Evolutionary conservation across 2,797 vertebrate genomes (phyloP).

Genomic region (Propithecus perrieri): DNA sequence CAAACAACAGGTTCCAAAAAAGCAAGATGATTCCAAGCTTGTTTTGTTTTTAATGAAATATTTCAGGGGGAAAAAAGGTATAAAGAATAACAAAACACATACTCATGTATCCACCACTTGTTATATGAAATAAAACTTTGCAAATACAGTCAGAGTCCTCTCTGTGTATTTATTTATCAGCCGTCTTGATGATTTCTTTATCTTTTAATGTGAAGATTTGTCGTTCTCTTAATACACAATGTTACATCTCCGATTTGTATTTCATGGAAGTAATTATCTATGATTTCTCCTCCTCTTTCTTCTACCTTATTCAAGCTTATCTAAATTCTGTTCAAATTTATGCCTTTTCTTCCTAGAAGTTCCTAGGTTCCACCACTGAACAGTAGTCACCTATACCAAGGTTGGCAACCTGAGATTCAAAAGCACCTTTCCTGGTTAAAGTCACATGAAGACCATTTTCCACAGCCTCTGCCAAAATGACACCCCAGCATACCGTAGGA

Average conservation of each 20-base stretch:
- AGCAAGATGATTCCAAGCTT: neutral
- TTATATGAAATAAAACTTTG: neutral
- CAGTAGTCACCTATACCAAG: neutral
- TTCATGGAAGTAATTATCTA: constrained; percentile 16
- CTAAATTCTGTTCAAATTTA: constrained; percentile 29
- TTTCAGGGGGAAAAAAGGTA: neutral
- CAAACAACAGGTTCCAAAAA: neutral
- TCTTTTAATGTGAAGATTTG: neutral
- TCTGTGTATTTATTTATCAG: neutral
- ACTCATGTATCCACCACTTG: neutral
- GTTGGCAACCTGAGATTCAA: neutral
- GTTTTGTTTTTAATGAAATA: neutral
- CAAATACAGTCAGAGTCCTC: neutral
- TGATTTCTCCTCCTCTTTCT: neutral
- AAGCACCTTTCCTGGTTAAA: constrained; percentile 27
- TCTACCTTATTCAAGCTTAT: neutral
- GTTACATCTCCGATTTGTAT: neutral
- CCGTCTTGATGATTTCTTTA: neutral
- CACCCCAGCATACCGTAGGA: neutral
- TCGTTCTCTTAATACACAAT: neutral
- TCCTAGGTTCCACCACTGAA: neutral
- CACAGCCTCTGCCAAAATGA: neutral
- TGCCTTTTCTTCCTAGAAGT: neutral
- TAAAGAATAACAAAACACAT: neutral
- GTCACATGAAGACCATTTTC: constrained; percentile 9